These are phyloP conservation scores for Drosophila bocqueti DNA, from an alignment of 1,140 invertebrate genomes.

Conservation along the genomic window DNA sequence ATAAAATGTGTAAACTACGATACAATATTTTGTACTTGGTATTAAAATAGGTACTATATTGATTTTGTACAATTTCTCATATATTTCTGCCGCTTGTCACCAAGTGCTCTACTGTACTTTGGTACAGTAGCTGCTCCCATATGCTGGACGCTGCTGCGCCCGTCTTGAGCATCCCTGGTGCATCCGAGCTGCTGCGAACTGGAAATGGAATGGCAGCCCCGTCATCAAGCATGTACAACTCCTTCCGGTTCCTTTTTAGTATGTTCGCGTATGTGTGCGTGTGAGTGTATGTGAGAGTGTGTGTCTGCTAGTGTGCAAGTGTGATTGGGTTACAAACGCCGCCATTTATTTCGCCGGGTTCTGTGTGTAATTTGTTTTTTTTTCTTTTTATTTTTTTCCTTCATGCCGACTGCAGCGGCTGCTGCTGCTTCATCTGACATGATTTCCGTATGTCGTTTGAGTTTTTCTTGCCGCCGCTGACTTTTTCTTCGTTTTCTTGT, in stretches of 20 bases:
- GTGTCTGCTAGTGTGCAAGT: slow-evolving; percentile 40
- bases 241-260: slow-evolving; percentile 73
- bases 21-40: not conserved
- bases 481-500: slow-evolving; percentile 57
- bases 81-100: not conserved
- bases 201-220: slow-evolving; percentile 33
- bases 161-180: not conserved
- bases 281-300: slow-evolving; percentile 18
- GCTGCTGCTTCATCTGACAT: slow-evolving; percentile 79
- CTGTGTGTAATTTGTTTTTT: slow-evolving; percentile 42
- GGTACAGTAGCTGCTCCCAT: slow-evolving; percentile 34
- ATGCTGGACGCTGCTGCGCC: slow-evolving; percentile 9
- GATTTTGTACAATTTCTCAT: not conserved
- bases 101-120: not conserved
- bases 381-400: not conserved
- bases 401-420: slow-evolving; percentile 38
- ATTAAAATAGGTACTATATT: not conserved
- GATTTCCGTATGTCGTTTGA: slow-evolving; percentile 82
- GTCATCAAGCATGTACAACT: slow-evolving; percentile 70
- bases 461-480: slow-evolving; percentile 53
- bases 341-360: slow-evolving; percentile 65
- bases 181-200: slow-evolving; percentile 27
- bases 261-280: slow-evolving; percentile 40
- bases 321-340: slow-evolving; percentile 49
- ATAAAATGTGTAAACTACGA: not conserved